phyloP scores from a whole-genome alignment of 2,797 vertebrate genomes.

The Pipistrellus pygmaeus region DNA sequence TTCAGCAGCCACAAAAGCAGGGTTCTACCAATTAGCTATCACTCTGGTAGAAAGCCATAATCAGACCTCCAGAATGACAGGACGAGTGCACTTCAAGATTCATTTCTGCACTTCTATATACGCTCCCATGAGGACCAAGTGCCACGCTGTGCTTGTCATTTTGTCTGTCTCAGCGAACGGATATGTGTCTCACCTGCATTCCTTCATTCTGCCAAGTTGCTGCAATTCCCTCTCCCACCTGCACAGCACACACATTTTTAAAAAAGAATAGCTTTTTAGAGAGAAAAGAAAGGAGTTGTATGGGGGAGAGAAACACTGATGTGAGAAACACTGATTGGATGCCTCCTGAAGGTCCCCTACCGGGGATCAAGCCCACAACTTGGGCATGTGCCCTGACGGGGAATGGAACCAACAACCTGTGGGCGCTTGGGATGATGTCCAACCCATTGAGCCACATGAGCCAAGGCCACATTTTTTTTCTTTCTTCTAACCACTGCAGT shows the following conservation, averaged over 20 bases:
- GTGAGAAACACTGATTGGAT: not conserved
- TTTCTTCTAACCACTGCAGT: not conserved
- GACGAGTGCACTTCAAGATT: not conserved
- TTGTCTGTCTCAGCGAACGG: fast-evolving
- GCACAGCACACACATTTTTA: not conserved
- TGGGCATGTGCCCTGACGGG: not conserved
- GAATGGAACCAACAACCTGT: not conserved
- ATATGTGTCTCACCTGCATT: not conserved
- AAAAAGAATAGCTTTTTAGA: not conserved
- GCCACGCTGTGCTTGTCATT: not conserved
- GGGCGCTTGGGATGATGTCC: not conserved
- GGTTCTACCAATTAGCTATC: not conserved
- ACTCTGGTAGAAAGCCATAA: not conserved
- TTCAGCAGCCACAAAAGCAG: not conserved
- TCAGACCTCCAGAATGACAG: not conserved
- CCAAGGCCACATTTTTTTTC: not conserved
- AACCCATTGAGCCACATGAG: not conserved
- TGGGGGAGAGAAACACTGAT: not conserved
- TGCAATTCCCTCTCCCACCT: not conserved
- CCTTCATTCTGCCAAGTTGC: not conserved
- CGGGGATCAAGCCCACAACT: not conserved
- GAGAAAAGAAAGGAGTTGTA: not conserved
- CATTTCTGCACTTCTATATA: not conserved
- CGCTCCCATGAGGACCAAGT: fast-evolving
- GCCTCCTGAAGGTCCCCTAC: not conserved